Evolutionary conservation across 92 coral and sea anemone genomes (phyloP), one percentile per base, ranked within the genome.

Genomic region (Zoanthus sociatus): DNA sequence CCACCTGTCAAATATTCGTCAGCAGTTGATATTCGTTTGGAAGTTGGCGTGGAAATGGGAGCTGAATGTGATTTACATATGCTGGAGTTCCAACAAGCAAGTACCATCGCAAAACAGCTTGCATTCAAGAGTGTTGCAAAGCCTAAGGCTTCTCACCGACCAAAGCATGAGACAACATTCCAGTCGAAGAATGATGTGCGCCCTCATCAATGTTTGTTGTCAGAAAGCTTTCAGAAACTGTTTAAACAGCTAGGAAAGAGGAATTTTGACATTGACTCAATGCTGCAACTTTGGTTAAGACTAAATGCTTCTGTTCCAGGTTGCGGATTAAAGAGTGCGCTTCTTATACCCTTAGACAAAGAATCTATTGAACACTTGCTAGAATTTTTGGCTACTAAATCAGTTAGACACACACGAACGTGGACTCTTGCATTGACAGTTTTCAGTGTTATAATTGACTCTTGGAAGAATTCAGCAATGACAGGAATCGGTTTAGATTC

Each of bases 1-100:
- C 90, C 93, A 12, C 83, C 94, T 10, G 81, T 91, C 3, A 96
- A 97, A 76, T 87, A 89, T 45, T 97, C 99, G 5, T 89, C 96
- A 66, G 98, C 98, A 20, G 89, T 95, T 14, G 99, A 97, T 78
- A 92, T 93, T 79, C 93, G 99, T 15, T 86, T 97, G 60, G 99
- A 97, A 76, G 90, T 97, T 56, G 95, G 98, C 44, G 92, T 95
- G 21, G 98, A 96, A 76, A 97, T 97, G 99, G 98, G 91, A 73
- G 97, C 97, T n/a, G 99, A 97, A 47, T 93, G 93, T 81, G 97
- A 95, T 79, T 94, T 97, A 16, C 92, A 89, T 71, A 89, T 92
- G 84, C 71, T 95, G 60, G 97, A 95, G 87, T 72, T 81, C 13
- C 84, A 90, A 9, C 95, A 92, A 82, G 94, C 89, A 6, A 94